These are phyloP conservation scores for Coptodon bakossiorum DNA, from an alignment of 2,113 vertebrate species.

Conservation along the genomic window DNA sequence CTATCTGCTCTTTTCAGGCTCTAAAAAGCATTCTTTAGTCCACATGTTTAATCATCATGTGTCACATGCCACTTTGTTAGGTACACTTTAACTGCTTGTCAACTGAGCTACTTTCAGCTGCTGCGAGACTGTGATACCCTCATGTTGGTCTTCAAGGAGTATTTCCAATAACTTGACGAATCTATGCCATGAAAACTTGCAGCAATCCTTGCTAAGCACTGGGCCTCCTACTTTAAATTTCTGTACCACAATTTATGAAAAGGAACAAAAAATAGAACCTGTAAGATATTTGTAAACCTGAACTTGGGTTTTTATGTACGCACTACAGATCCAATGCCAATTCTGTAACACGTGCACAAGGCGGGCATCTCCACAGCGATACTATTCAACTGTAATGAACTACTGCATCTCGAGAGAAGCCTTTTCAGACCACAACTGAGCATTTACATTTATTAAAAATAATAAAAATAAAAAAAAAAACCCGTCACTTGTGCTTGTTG, in stretches of 20 bases:
- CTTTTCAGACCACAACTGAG: background rate
- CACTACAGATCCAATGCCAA: background rate
- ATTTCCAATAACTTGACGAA: background rate
- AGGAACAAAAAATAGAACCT: background rate
- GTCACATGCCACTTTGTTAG: background rate
- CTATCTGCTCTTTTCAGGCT: background rate
- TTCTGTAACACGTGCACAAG: background rate
- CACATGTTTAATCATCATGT: background rate
- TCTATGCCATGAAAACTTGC: background rate
- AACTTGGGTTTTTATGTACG: background rate
- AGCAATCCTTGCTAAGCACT: background rate
- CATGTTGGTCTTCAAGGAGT: background rate
- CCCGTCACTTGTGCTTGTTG: background rate
- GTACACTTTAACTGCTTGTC: background rate
- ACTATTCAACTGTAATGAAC: background rate
- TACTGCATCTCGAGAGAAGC: background rate
- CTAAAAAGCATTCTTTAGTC: background rate
- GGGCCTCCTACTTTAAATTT: background rate
- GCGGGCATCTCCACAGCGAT: background rate
- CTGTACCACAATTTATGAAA: background rate
- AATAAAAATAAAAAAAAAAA: background rate
- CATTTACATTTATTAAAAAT: background rate
- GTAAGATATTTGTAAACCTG: background rate
- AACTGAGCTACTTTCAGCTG: background rate
- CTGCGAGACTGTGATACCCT: background rate